Evolutionary conservation across 2,113 vertebrate species (phyloP), one percentile per base, ranked within the genome.

Genomic region (Mormyrus lacerda): DNA sequence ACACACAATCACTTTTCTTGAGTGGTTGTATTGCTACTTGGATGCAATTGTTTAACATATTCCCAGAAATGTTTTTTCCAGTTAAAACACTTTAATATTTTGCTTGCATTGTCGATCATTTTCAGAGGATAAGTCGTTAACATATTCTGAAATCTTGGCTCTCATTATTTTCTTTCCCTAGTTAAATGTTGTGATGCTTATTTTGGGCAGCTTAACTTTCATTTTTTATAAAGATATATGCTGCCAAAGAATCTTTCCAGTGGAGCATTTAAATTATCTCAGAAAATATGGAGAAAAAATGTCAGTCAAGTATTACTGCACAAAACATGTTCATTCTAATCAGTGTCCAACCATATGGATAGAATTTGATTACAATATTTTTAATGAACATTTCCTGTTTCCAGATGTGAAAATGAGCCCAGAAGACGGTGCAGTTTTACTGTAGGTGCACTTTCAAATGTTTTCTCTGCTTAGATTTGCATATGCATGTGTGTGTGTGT

Each of bases 381-480:
- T 93, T 93, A 94, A 94, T 95, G 92, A 95, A 93, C 91, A 91
- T 88, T 91, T 87, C 89, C 83, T 94, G 90, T 93, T 92, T 91
- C 91, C 94, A 94, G 93, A 93, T 91, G 91, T 88, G 92, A 90
- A 86, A 65, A 76, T 88, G 19, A 91, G 83, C 53, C 90, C 91
- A 88, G 90, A 85, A 90, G 91, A 90, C 88, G n/a, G n/a, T 87
- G 89, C 55, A 88, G 53, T 61, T 90, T 83, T 88, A 91, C 89
- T 90, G 89, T 91, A 89, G 65, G 89, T 92, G 92, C 90, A 89
- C 24, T 55, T 53, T 89, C 50, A 79, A n/a, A 27, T 58, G 50
- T 47, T 61, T 50, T 83, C 69, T 44, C 31, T 27, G 53, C 21
- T 69, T 69, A 79, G 51, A 58, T 89, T 84, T 84, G 50, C 76